Percentiles rank a stretch among this genome's conserved stretches.
Evolutionary conservation across 2,797 vertebrate genomes (phyloP).

Genomic region (Silurus lanzhouensis): DNA sequence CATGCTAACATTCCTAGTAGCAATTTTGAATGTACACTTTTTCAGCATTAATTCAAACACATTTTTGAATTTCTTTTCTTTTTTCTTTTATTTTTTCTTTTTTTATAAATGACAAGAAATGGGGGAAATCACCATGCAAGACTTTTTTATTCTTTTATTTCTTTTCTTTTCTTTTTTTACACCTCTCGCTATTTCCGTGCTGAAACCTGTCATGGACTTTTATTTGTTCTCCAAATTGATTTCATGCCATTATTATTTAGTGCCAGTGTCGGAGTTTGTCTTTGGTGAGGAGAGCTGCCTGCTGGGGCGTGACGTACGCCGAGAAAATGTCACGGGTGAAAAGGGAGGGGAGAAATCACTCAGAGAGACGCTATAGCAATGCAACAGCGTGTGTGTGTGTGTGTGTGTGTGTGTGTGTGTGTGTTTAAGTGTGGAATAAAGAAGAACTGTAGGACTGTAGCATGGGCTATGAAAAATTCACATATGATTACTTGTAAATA

Average conservation of each 20-base stretch:
- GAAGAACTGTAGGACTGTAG: too few relatives aligned
- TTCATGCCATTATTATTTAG: constrained; percentile 67
- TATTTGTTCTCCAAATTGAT: constrained; percentile 66
- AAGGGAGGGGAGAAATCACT: constrained; percentile 22
- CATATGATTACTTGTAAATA: neutral
- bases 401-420: neutral
- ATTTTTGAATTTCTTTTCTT: too few relatives aligned
- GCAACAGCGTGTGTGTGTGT: neutral
- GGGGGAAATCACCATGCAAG: neutral
- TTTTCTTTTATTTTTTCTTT: too few relatives aligned
- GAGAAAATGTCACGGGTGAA: constrained; percentile 31
- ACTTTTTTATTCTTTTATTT: neutral
- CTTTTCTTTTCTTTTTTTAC: neutral
- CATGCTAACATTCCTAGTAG: neutral
- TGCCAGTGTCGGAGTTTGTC: constrained; percentile 54
- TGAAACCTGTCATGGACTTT: constrained; percentile 27
- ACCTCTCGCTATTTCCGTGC: neutral
- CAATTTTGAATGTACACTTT: neutral
- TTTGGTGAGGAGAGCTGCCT: neutral
- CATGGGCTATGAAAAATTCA: neutral
- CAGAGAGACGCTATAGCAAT: neutral
- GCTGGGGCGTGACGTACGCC: neutral
- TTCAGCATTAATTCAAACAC: too few relatives aligned
- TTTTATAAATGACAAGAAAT: neutral
- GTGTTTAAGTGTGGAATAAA: neutral